Evolutionary conservation across 2,888 invertebrate genomes (phyloP).

Genomic region (Mechanitis messenoides): DNA sequence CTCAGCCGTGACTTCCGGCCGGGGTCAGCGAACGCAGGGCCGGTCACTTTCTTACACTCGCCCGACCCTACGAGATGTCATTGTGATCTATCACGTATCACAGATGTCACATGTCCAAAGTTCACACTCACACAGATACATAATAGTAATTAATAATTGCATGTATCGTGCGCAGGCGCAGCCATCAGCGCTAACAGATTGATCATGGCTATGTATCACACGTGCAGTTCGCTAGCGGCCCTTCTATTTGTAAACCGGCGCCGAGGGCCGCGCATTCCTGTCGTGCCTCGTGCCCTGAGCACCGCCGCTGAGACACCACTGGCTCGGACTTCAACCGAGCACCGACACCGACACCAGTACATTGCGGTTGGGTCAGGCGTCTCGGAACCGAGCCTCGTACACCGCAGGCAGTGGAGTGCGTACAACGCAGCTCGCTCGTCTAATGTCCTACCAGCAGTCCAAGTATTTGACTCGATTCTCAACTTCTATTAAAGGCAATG

Average conservation of each 20-base stretch:
- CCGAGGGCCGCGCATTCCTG: constrained; percentile 72
- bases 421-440: constrained; percentile 22
- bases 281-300: constrained; percentile 62
- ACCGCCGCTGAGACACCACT: constrained; percentile 42
- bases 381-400: constrained; percentile 35
- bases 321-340: constrained; percentile 38
- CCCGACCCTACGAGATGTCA: constrained; percentile 66
- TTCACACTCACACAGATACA: no score
- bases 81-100: constrained; percentile 41
- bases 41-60: constrained; percentile 60
- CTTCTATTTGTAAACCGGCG: constrained; percentile 76
- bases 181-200: constrained; percentile 65
- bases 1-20: constrained; percentile 68
- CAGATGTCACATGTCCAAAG: no score
- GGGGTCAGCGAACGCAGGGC: constrained; percentile 71
- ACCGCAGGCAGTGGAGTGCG: constrained; percentile 48
- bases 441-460: constrained; percentile 26
- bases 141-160: not conserved
- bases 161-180: constrained; percentile 41
- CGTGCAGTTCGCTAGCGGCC: constrained; percentile 70
- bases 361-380: constrained; percentile 43
- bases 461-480: constrained; percentile 38
- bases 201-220: constrained; percentile 70
- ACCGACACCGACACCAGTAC: constrained; percentile 35
- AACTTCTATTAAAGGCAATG: constrained; percentile 48